These are phyloP conservation scores for Palloptera scutellata DNA, from an alignment of 2,888 invertebrate genomes.

Conservation along the genomic window DNA sequence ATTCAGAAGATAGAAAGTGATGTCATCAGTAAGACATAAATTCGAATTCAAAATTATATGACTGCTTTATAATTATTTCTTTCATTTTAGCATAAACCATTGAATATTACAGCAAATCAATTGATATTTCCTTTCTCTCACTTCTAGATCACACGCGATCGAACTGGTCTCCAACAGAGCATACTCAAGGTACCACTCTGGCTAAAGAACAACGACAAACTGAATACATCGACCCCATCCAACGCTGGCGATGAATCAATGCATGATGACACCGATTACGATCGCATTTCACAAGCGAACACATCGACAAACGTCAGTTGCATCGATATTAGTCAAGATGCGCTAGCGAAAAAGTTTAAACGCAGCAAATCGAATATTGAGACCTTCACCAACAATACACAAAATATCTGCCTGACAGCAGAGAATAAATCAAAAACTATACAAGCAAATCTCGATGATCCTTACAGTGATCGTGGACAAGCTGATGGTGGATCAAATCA, in stretches of 20 bases:
- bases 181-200: conserved; percentile 75
- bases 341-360: conserved; percentile 52
- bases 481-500: conserved; percentile 85
- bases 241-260: conserved; percentile 26
- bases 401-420: conserved; percentile 50
- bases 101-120: not conserved
- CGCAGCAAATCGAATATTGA: conserved; percentile 64
- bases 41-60: no score
- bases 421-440: conserved; percentile 43
- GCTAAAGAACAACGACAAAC: conserved; percentile 62
- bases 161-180: conserved; percentile 87
- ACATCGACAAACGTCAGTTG: conserved; percentile 50
- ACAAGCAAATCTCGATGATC: conserved; percentile 47
- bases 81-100: not conserved
- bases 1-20: no score
- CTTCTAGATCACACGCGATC: conserved; percentile 77
- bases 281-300: conserved; percentile 41
- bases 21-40: no score
- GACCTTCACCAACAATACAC: conserved; percentile 54
- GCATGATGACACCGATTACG: conserved; percentile 40
- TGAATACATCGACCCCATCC: conserved; percentile 34
- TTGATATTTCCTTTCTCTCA: not conserved
- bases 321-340: conserved; percentile 55
- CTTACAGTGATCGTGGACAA: conserved; percentile 61
- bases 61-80: no score